Base-by-base conservation (phyloP, 2,888 invertebrate genomes). In the Ophonus ardosiacus region DNA sequence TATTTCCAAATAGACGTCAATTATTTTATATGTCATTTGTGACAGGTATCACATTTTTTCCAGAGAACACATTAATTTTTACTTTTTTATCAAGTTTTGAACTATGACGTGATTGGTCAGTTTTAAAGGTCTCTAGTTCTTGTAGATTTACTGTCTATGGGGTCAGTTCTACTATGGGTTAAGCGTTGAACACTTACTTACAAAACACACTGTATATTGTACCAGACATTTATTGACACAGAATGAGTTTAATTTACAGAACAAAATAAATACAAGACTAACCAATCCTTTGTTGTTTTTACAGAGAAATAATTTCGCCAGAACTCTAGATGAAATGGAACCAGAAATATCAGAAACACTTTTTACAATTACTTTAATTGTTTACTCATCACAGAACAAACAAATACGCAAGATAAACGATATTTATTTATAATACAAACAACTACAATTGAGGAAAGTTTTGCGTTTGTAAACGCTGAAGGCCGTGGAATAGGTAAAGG, bases 341-440 rank as follows among this genome's bases (percentile, higher is more conserved):
- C 71, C 18, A 21, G 15, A 38, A 68, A 68, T 18, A 40, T 74
- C 71, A 74, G 7, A 74, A 43, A 74, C 40, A 18, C 51, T 74
- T 74, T 74, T 43, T 24, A 51, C 71, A 51, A 74, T 74, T 74
- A 43, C 71, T 51, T 74, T 74, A 74, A 74, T 74, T 74, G 68
- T 68, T 68, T 68, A 38, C 68, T 68, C 68, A 13, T 74, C 71
- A 10, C 18, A 21, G 18, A 43, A 74, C 71, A 74, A 74, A 51
- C 43, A 74, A n/a, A 74, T 51, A 74, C 43, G 18, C n/a, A 74
- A 74, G 71, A 74, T 18, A 68, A 68, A 43, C 71, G 43, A 43
- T 74, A 68, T 68, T 68, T 68, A 68, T 68, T 68, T 24, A 31
- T 15, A 68, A 40, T 68, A 68, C 68, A 68, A 68, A 40, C 68